Conservation (phyloP, 2,113 vertebrate species). For the Ondatra zibethicus region DNA sequence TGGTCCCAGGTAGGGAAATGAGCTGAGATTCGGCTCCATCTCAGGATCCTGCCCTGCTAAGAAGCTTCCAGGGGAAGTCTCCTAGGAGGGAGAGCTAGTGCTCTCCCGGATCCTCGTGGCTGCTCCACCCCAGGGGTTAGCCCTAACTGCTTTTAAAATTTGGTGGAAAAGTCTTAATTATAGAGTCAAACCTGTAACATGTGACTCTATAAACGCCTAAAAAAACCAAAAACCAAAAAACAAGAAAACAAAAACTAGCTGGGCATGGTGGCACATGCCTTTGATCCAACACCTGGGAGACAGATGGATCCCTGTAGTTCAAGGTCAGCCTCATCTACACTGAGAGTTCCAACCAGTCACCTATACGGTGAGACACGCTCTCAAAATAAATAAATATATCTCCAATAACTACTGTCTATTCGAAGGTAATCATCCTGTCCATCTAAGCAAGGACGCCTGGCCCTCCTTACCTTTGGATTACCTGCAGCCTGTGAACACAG, state of each 20-base stretch:
- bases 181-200: conserved; percentile 33
- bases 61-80: conserved; percentile 41
- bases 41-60: background rate
- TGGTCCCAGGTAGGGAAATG: conserved; percentile 25
- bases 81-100: background rate
- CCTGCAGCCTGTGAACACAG: background rate
- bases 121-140: conserved; percentile 4
- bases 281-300: background rate
- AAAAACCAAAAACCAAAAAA: background rate
- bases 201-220: conserved; percentile 48
- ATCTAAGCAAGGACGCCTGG: conserved; percentile 21
- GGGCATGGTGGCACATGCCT: background rate
- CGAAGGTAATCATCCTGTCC: background rate
- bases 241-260: background rate
- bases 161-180: conserved; percentile 64
- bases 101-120: conserved; percentile 8
- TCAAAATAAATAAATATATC: background rate
- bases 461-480: background rate
- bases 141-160: conserved; percentile 17
- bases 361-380: background rate
- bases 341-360: background rate
- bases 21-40: conserved; percentile 29
- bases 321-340: background rate
- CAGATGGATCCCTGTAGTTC: background rate
- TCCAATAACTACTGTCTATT: conserved; percentile 19